Evolutionary conservation across 2,113 vertebrate species (phyloP), one percentile per base, ranked within the genome.

Genomic region (Oplegnathus fasciatus): DNA sequence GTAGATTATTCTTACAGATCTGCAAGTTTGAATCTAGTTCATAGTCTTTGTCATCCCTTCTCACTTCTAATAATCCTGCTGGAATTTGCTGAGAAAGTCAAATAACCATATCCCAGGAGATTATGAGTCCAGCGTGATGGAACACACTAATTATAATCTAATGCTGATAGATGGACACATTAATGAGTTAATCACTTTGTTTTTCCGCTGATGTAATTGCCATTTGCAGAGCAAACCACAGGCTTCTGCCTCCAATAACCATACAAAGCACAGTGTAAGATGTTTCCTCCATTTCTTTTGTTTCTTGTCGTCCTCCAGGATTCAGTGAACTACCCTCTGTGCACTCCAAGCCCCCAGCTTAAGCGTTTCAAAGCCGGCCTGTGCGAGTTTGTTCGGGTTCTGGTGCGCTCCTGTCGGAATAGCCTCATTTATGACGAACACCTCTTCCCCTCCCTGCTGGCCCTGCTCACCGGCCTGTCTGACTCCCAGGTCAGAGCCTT

Each of bases 401-500:
- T 98, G 87, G 96, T 97, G 54, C 93, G 22, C 40, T 95, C 93
- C 26, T 97, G 96, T 84, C 95, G 87, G 69, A 95, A 97, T 67
- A 95, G 94, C 81, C 60, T 97, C 3, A 72, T 98, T n/a, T 97
- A 96, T 30, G 96, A 98, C 0, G 96, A 96, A 42, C 95, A 94
- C 80, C 94, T 97, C 24, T 96, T 98, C 92, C 95, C 95, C 4
- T 86, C 94, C 2, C 90, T 98, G 70, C 92, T 97, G 77, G 92
- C 96, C 0, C 86, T 98, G 82, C 96, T 98, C 87, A 96, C 96
- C 0, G 96, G 97, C 48, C 93, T 98, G 60, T 96, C 97, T 0
- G 97, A 98, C 93, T 98, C 97, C 1, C 97, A 97, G 85, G 96
- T 98, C 81, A 94, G 97, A 15, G 97, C 97, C 72, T 98, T 98